phyloP scores from a whole-genome alignment of 2,888 invertebrate genomes.

The Formica aserva region DNA sequence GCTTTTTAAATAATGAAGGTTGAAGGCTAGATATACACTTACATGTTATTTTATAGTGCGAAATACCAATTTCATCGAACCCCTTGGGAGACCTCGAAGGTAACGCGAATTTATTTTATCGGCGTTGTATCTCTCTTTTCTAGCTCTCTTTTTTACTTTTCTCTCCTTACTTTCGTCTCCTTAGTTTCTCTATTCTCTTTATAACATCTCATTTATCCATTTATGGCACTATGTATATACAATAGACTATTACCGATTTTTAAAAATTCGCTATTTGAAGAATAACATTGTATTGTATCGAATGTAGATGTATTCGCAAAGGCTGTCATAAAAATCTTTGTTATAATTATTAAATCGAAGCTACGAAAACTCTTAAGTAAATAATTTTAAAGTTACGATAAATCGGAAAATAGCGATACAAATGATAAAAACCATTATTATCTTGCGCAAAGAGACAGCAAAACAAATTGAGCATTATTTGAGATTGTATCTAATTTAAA shows the following conservation, averaged over 20 bases:
- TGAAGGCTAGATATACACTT: constrained; percentile 22
- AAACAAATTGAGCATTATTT: background rate
- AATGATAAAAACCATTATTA: background rate
- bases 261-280: constrained; percentile 13
- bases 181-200: background rate
- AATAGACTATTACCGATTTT: constrained; percentile 6
- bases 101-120: constrained; percentile 59
- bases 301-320: background rate
- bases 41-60: constrained; percentile 15
- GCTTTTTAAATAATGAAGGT: constrained; percentile 25
- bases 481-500: background rate
- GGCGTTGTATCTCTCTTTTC: constrained; percentile 4
- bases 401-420: constrained; percentile 10
- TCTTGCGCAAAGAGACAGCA: background rate
- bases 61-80: constrained; percentile 50
- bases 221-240: constrained; percentile 2
- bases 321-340: background rate
- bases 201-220: background rate
- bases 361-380: background rate
- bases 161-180: background rate
- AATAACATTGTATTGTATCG: constrained; percentile 5
- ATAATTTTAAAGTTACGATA: constrained; percentile 3
- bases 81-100: constrained; percentile 43
- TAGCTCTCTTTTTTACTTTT: background rate
- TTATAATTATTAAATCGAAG: background rate